Percentiles rank a stretch among this genome's conserved stretches.
Evolutionary conservation across 2,888 invertebrate genomes (phyloP).

Genomic region (Trissoscelio sp.): DNA sequence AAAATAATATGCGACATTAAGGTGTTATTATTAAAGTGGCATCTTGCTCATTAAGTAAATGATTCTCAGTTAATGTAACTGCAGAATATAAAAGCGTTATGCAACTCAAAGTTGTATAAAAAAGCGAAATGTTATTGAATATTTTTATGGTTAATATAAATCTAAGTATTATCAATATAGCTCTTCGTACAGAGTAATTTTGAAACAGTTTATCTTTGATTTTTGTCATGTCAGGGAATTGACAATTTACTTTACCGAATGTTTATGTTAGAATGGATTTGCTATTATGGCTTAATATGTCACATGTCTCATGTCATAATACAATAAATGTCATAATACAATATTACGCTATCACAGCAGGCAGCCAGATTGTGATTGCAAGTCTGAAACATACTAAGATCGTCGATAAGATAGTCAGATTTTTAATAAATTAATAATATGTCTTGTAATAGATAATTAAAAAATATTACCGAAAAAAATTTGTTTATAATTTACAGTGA

Average conservation of each 20-base stretch:
- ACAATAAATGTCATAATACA: slow-evolving; percentile 31
- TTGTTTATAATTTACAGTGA: too few relatives aligned
- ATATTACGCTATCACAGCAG: slow-evolving; percentile 3
- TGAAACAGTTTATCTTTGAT: not conserved
- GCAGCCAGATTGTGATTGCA: slow-evolving; percentile 23
- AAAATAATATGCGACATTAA: not conserved
- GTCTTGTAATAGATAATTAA: too few relatives aligned
- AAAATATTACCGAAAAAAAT: too few relatives aligned
- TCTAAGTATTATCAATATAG: too few relatives aligned
- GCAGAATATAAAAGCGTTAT: not conserved
- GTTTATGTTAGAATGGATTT: not conserved
- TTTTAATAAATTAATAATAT: not conserved
- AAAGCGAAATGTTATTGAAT: not conserved
- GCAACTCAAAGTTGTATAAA: not conserved
- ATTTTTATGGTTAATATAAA: not conserved
- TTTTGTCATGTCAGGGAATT: not conserved
- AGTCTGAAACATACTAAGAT: slow-evolving; percentile 20
- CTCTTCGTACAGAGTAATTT: too few relatives aligned
- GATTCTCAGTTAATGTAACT: not conserved
- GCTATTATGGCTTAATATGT: slow-evolving; percentile 14
- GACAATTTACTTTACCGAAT: not conserved
- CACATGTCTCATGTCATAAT: slow-evolving; percentile 29
- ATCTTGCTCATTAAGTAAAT: slow-evolving; percentile 10
- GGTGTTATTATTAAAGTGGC: slow-evolving; percentile 14
- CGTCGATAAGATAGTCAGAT: not conserved